Evolutionary conservation across 2,797 vertebrate species (phyloP), one percentile per base, ranked within the genome.

Genomic region (Cossypha caffra): DNA sequence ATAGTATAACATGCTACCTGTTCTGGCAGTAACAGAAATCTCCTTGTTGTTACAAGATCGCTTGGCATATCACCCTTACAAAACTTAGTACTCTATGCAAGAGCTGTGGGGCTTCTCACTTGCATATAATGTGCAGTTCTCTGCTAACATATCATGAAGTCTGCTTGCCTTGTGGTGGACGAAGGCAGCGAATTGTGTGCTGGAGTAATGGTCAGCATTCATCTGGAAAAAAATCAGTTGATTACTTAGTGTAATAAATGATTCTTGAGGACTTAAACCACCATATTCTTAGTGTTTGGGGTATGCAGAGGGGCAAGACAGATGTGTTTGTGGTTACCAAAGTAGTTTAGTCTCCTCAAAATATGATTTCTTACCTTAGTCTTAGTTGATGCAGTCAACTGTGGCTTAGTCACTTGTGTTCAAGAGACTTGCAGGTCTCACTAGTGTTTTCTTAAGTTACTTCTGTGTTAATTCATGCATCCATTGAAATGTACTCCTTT

Each of bases 91-190:
- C 11, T 33, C 6, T 28, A 3, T 76, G 40, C 35, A 72, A 29
- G 80, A 78, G 47, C 81, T 54, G 47, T 42, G 67, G 63, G 77
- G 48, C 43, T 93, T 95, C 81, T 95, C 84, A 31, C 55, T 90
- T 74, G 40, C 17, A 1, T 26, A 50, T 54, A 47, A 9, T 2
- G 9, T 45, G 58, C 66, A 31, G 26, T 61, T 81, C 33, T 62
- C 51, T 58, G 71, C 91, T 62, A 37, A 75, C 11, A 2, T 75
- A 13, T 8, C 1, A 0, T 38, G 10, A 73, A 47, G 9, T 23
- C 28, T 85, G 16, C 24, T 75, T 14, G 3, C 35, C 75, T 58
- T 42, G 66, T 57, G 35, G 43, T 61, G 51, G 20, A 67, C 45
- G 33, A 68, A 29, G 29, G 42, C 18, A 37, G 37, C 5, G 3